These are phyloP conservation scores for Aquatica leii DNA, from an alignment of 2,888 invertebrate species.

Conservation along the genomic window DNA sequence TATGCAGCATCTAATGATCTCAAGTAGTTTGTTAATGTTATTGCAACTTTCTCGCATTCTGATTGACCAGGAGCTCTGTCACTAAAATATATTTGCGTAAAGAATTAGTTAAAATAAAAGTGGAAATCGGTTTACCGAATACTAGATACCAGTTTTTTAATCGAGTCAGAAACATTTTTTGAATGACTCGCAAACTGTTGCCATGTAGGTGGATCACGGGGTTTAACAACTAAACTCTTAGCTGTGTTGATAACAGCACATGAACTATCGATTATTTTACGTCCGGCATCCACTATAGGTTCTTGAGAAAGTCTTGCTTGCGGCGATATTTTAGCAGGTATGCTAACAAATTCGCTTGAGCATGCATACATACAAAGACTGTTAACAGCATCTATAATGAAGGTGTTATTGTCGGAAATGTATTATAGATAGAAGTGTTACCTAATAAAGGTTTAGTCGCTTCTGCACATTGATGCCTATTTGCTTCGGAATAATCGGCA, in stretches of 20 bases:
- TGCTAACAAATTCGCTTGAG: slow-evolving; percentile 91
- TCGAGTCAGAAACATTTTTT: slow-evolving; percentile 95
- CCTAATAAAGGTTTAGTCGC: slow-evolving; percentile 81
- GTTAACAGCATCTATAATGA: slow-evolving; percentile 83
- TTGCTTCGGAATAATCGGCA: slow-evolving; percentile 80
- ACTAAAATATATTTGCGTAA: slow-evolving; percentile 57
- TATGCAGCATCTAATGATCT: slow-evolving; percentile 87
- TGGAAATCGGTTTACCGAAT: slow-evolving; percentile 69
- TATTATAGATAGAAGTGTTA: slow-evolving; percentile 28
- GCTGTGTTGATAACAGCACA: slow-evolving; percentile 91
- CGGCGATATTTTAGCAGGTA: slow-evolving; percentile 89
- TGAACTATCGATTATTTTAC: slow-evolving; percentile 81
- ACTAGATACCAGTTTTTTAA: slow-evolving; percentile 91
- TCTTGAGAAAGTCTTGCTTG: slow-evolving; percentile 86
- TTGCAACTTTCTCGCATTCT: slow-evolving; percentile 88
- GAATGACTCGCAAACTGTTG: slow-evolving; percentile 93
- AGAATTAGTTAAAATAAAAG: slow-evolving; percentile 10
- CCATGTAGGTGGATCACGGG: slow-evolving; percentile 94
- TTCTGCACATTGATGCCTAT: slow-evolving; percentile 74
- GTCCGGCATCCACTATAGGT: slow-evolving; percentile 86
- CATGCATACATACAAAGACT: slow-evolving; percentile 92
- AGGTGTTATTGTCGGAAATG: no score
- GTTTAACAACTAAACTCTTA: slow-evolving; percentile 85
- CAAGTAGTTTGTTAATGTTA: slow-evolving; percentile 77
- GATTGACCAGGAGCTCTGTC: slow-evolving; percentile 96